phyloP scores from a whole-genome alignment of 2,888 invertebrate species.

The Spatulosminthurus flaviceps region DNA sequence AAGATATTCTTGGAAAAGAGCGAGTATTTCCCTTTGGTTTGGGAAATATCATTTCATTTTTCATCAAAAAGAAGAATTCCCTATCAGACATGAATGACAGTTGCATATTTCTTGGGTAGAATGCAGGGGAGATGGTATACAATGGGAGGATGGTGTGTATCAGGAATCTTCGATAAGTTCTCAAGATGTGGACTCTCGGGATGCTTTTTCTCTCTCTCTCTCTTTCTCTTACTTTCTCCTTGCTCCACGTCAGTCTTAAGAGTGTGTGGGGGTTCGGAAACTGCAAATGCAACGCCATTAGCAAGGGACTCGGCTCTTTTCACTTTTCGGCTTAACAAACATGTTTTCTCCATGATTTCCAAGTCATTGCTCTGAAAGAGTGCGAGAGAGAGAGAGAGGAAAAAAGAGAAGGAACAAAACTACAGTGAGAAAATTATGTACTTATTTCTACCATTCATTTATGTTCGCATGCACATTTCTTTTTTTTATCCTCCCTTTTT shows the following conservation, averaged over 20 bases:
- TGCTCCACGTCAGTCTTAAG: conserved; percentile 20
- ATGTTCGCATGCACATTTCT: conserved; percentile 19
- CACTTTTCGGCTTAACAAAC: conserved; percentile 57
- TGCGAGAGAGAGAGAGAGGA: conserved; percentile 23
- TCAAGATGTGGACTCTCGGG: conserved; percentile 19
- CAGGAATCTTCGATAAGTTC: conserved; percentile 46
- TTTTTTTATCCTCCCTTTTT: too few relatives aligned
- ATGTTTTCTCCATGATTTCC: conserved; percentile 57
- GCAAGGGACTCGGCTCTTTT: conserved; percentile 49
- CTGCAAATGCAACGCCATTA: conserved; percentile 56
- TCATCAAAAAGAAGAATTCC: conserved; percentile 52
- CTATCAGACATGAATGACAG: conserved; percentile 59
- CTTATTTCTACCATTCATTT: conserved; percentile 26
- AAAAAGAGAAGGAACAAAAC: conserved; percentile 13
- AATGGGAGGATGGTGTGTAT: conserved; percentile 37
- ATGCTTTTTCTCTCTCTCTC: conserved; percentile 21
- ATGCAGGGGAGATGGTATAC: neutral
- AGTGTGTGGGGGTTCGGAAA: conserved; percentile 11
- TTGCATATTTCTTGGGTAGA: conserved; percentile 54
- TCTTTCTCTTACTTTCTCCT: conserved; percentile 14
- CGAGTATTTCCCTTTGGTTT: conserved; percentile 10
- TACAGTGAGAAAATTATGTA: conserved; percentile 24
- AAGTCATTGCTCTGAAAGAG: conserved; percentile 53
- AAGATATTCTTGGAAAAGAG: neutral
- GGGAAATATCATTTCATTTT: conserved; percentile 54